Base-by-base conservation (phyloP, 2,888 invertebrate species). In the Cephus pulcher region DNA sequence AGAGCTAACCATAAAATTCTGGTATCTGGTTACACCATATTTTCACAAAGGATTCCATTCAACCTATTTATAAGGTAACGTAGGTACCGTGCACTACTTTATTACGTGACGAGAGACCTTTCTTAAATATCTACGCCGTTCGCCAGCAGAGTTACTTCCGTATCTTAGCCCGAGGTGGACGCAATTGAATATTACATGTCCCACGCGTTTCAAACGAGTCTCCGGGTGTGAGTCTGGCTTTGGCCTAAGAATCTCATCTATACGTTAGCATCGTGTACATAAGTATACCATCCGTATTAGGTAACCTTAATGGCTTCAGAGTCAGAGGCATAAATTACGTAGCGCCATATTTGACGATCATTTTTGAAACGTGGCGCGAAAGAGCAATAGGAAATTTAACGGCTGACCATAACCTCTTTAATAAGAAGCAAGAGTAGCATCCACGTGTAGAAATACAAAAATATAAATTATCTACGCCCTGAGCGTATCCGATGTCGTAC, bases 261-360 rank as follows among this genome's bases (percentile, higher is more conserved):
- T 23, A 56, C 9, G 56, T 23, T 56, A 35, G 23, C 9, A 23
- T 56, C 56, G 71, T 1, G 71, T 11, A 34, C 12, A 15, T 12
- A 71, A 71, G 12, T 71, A 56, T 23, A 34, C 12, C 32, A 34
- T 71, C 71, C 71, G 71, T 71, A 71, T 71, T 71, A 71, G 71
- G 71, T 71, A 32, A 32, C 71, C 71, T 34, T 34, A 34, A 32
- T 34, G 34, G 71, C 12, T 32, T 11, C 12, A 23, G 34, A 71
- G 33, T 32, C 71, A 71, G 33, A 32, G 32, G 33, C 71, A 71
- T 71, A 71, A 71, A 71, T 71, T 71, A 71, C 71, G 71, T 32
- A 1, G 71, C 32, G 71, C 71, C 71, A 71, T 71, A 71, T 71
- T 71, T 71, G 71, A 71, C 71, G 71, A 71, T 71, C 23, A 34